Percentiles rank a stretch among this genome's conserved stretches.
Evolutionary conservation across 2,113 vertebrate species (phyloP).

Genomic region (Mesembrinibis cayennensis): DNA sequence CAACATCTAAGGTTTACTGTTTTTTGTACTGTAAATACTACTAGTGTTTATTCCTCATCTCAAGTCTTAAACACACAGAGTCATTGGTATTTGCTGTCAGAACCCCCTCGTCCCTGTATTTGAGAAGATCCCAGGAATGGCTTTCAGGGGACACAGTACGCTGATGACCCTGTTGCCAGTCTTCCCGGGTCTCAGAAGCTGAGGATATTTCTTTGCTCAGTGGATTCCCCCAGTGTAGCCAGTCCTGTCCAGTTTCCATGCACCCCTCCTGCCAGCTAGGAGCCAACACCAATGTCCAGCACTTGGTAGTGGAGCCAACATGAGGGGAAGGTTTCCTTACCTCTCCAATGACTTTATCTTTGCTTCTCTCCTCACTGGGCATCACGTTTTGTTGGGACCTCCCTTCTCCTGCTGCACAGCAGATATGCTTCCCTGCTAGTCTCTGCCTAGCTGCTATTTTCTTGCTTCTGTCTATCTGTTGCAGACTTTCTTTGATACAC

Average conservation of each 20-base stretch:
- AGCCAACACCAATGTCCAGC: not conserved
- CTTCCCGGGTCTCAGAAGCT: not conserved
- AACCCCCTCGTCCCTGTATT: not conserved
- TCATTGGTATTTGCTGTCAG: not conserved
- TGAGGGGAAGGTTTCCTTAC: not conserved
- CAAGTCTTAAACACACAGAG: not conserved
- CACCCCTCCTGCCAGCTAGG: fast-evolving
- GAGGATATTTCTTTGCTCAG: not conserved
- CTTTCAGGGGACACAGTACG: not conserved
- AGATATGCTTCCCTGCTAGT: not conserved
- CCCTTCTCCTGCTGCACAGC: not conserved
- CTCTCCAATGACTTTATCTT: not conserved
- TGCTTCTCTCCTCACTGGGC: not conserved
- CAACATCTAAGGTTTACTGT: not conserved
- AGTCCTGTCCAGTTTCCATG: not conserved
- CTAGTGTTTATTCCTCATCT: not conserved
- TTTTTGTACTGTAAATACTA: not conserved
- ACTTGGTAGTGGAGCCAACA: not conserved
- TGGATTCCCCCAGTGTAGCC: not conserved
- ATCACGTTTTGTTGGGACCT: not conserved
- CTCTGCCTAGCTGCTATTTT: not conserved
- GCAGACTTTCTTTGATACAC: not conserved
- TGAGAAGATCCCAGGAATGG: not conserved
- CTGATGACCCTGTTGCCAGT: not conserved
- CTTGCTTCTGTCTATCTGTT: not conserved